Conservation (phyloP, 2,113 vertebrate species). For the Stegostoma tigrinum region DNA sequence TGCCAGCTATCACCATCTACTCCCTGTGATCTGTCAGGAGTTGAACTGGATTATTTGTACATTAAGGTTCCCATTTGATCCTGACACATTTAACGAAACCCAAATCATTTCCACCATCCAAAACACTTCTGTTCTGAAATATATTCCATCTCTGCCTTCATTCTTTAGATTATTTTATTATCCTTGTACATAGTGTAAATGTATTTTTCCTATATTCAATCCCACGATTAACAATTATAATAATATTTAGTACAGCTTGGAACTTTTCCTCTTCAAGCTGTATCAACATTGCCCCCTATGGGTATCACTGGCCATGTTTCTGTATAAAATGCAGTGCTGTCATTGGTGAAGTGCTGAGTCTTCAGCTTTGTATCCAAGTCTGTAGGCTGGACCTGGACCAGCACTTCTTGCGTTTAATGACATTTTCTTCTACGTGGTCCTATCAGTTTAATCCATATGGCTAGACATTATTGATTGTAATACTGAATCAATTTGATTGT, state of each 20-base stretch:
- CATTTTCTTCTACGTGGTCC: not conserved
- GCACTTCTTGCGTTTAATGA: not conserved
- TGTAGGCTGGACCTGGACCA: not conserved
- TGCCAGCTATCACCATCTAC: not conserved
- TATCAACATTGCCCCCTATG: not conserved
- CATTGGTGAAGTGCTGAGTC: not conserved
- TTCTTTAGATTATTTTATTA: not conserved
- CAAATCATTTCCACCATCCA: too few relatives aligned
- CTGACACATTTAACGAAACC: not conserved
- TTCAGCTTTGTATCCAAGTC: not conserved
- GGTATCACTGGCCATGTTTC: not conserved
- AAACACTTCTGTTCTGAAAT: too few relatives aligned
- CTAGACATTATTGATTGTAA: not conserved
- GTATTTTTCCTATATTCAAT: not conserved
- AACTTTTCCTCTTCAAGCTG: not conserved
- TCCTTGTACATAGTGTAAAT: not conserved
- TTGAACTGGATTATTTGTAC: not conserved
- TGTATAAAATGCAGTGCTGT: not conserved
- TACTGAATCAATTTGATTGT: not conserved
- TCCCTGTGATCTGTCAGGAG: not conserved
- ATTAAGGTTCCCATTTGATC: not conserved
- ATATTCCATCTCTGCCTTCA: too few relatives aligned
- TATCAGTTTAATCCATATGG: not conserved
- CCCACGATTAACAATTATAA: not conserved
- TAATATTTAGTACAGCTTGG: not conserved